Evolutionary conservation across 2,797 vertebrate species (phyloP).

Genomic region (Chelmon rostratus): DNA sequence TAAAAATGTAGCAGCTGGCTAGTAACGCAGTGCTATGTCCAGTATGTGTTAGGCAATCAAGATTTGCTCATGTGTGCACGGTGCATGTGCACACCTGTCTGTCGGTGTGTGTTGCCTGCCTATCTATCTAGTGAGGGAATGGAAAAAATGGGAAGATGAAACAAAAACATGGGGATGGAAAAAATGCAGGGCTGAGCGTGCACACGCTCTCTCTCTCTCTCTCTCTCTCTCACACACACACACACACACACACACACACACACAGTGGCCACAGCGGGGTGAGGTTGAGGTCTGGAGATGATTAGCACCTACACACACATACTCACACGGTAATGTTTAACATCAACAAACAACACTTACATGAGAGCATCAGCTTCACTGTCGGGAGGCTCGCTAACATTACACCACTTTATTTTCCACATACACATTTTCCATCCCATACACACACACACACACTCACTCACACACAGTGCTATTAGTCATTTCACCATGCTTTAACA

Average conservation of each 20-base stretch:
- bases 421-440: conserved; percentile 38
- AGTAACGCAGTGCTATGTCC: conserved; percentile 10
- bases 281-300: conserved; percentile 64
- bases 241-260: conserved; percentile 18
- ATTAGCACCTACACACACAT: conserved; percentile 65
- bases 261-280: conserved; percentile 11
- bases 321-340: conserved; percentile 66
- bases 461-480: conserved; percentile 9
- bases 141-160: conserved; percentile 82
- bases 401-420: conserved; percentile 54
- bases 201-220: no score
- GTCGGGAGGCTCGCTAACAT: conserved; percentile 43
- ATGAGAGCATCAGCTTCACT: conserved; percentile 50
- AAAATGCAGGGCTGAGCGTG: conserved; percentile 65
- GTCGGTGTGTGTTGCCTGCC: conserved; percentile 8
- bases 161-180: conserved; percentile 78
- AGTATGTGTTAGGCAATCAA: not conserved
- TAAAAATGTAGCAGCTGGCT: conserved; percentile 21
- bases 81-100: conserved; percentile 29
- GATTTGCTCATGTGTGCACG: not conserved
- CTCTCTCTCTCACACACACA: no score
- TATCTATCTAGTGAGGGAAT: conserved; percentile 68
- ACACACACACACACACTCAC: not conserved
- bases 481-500: conserved; percentile 29
- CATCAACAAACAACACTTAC: conserved; percentile 71